Evolutionary conservation across 64 coral and sea anemone genomes (phyloP), one percentile per base, ranked within the genome.

Genomic region (Trachythela sp.): DNA sequence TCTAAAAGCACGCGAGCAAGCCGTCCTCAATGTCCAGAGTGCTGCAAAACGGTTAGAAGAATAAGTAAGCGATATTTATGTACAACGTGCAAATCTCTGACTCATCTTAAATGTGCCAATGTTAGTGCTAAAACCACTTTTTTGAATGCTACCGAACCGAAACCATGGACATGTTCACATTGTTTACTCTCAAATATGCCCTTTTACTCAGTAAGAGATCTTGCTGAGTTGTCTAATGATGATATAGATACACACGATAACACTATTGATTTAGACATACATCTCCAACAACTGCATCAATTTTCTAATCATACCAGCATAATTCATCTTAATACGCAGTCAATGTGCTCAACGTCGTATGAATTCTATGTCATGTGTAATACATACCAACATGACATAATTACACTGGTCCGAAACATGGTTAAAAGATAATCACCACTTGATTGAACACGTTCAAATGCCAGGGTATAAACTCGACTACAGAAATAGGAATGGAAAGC

Each of bases 21-120:
- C 59, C 13, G 48, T 9, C 56, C 54, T 15, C 67, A 35, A 32
- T 77, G 87, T 56, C 35, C 48, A 68, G 87, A 41, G 2, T 88
- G 52, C 43, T 52, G 42, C 27, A 88, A 45, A 88, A 15, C 60
- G 6, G 87, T 88, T 36, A 40, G 52, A 48, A 88, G 70, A 33
- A 88, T 41, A 68, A 14, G 42, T 36, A 88, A 76, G 70, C 35
- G 60, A 68, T 70, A 68, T 88, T 8, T 45, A 4, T 88, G 87
- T 26, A 39, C 43, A 87, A 48, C 51, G 0, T 87, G 85, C 86
- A 26, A 40, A 13, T 26, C 32, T 36, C 20, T 88, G 13, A 75
- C 60, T 88, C 87, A 33, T 48, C 35, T 17, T 30, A 52, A n/a
- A 52, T 88, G 87, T 60, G 60, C 64, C 4, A 88, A 77, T 39